Base-by-base conservation (phyloP, 2,888 invertebrate species). In the Calliphora vomitoria region DNA sequence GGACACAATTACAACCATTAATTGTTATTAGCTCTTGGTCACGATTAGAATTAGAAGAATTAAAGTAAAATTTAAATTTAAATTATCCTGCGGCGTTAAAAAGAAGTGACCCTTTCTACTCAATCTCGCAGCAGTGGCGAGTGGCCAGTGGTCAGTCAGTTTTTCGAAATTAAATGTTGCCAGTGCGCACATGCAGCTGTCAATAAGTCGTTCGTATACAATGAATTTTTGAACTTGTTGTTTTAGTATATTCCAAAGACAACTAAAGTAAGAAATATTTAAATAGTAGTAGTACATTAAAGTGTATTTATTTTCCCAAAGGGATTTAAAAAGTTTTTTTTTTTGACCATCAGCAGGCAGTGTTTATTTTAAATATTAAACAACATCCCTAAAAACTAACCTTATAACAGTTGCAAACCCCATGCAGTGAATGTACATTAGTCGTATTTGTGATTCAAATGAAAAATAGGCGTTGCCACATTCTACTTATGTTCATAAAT, bases 141-240 rank as follows among this genome's bases (percentile, higher is more conserved):
- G 72, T 85, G 76, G 76, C 35, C 76, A 53, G 50, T 76, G 75
- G 35, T 68, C 75, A 79, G 47, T 79, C n/a, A 35, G 31, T 15
- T 44, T 41, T 66, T 55, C 8, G 31, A 64, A 71, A 53, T 66
- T 18, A 53, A 60, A 64, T 71, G 20, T 18, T 38, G 11, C 25
- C 20, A 66, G 25, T 31, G 20, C 64, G 13, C 72, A 64, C 55
- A 74, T 53, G 83, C 86, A 82, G 86, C 88, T 84, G 86, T 81
- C 76, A 86, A 81, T 78, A 84, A 86, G 84, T 79, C 82, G 82
- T n/a, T 78, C 41, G n/a, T 58, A 8, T 15, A 66, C 41, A 53
- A 20, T 44, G 20, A 10, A 18, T 44, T 1, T 44, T 44, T 44
- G 11, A 44, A 44, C 11, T 44, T 44, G 44, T 44, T 44, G 11